Evolutionary conservation across 2,888 invertebrate genomes (phyloP).

Genomic region (Ferdinandea cuprea): DNA sequence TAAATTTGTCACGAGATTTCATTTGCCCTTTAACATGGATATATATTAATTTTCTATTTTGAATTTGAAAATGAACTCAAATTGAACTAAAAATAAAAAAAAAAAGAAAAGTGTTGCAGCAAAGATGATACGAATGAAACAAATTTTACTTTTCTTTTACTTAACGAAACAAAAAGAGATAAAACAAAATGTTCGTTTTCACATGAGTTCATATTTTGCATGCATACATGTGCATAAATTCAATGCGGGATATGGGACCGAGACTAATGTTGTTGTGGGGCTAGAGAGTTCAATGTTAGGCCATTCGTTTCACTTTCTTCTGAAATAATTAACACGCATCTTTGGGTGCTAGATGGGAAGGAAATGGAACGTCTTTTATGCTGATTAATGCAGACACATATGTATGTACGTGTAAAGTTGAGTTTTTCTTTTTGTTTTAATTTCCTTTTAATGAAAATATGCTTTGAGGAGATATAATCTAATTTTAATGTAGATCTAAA

Average conservation of each 20-base stretch:
- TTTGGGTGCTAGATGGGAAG: slow-evolving; percentile 20
- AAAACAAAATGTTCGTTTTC: slow-evolving; percentile 44
- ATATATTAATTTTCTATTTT: too few species aligned
- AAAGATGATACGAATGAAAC: neutral
- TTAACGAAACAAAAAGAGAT: neutral
- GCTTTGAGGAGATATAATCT: too few species aligned
- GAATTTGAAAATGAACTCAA: neutral
- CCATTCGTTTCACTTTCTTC: slow-evolving; percentile 67
- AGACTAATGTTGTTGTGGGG: neutral
- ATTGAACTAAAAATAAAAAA: slow-evolving; percentile 1
- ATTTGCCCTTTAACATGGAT: neutral
- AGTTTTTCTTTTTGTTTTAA: neutral
- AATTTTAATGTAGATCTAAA: too few species aligned
- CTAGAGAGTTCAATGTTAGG: slow-evolving; percentile 58
- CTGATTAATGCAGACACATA: neutral
- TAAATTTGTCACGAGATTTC: slow-evolving; percentile 14
- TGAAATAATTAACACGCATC: slow-evolving; percentile 49
- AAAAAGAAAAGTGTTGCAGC: neutral
- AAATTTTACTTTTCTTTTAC: slow-evolving; percentile 1
- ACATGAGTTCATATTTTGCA: slow-evolving; percentile 43
- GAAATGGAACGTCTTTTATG: neutral
- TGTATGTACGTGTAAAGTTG: neutral
- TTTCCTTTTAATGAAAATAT: neutral
- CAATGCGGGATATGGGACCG: slow-evolving; percentile 23
- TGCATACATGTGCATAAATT: slow-evolving; percentile 3